Percentiles rank a stretch among this genome's conserved stretches.
phyloP scores from a whole-genome alignment of 2,888 invertebrate genomes.

The Lypha dubia region DNA sequence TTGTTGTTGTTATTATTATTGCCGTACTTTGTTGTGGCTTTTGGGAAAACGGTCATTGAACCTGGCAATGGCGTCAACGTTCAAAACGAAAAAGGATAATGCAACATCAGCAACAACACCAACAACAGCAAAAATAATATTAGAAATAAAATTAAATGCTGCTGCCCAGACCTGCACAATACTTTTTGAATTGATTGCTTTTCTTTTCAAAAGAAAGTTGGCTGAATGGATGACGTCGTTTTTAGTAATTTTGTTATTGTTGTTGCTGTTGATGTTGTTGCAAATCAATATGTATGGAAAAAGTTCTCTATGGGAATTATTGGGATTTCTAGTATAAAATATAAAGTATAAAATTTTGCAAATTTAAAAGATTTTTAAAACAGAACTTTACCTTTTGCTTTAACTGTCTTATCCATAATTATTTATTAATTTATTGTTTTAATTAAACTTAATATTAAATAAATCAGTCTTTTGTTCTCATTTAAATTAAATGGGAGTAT shows the following conservation, averaged over 20 bases:
- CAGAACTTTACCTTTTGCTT: conserved; percentile 40
- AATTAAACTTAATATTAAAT: conserved; percentile 42
- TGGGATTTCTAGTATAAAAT: background rate
- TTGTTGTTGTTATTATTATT: conserved; percentile 73
- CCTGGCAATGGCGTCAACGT: conserved; percentile 73
- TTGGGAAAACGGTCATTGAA: conserved; percentile 79
- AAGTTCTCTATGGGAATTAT: conserved; percentile 10
- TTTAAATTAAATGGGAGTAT: conserved; percentile 44
- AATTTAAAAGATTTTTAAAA: background rate
- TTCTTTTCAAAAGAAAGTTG: conserved; percentile 58
- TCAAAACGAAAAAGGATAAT: conserved; percentile 59
- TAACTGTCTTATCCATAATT: conserved; percentile 37
- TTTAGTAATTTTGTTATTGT: conserved; percentile 31
- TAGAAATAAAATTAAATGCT: conserved; percentile 28
- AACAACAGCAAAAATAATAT: conserved; percentile 47
- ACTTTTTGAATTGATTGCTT: conserved; percentile 55
- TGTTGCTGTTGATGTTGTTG: conserved; percentile 24
- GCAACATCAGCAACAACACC: conserved; percentile 51
- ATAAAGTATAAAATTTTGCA: background rate
- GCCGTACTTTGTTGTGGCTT: conserved; percentile 71
- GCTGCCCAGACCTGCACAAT: conserved; percentile 72
- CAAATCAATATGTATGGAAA: conserved; percentile 46
- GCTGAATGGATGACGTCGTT: conserved; percentile 59
- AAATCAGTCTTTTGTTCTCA: conserved; percentile 75
- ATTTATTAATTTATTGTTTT: conserved; percentile 4